Evolutionary conservation across 2,113 vertebrate species (phyloP), one percentile per base, ranked within the genome.

Genomic region (Narcine bancroftii): DNA sequence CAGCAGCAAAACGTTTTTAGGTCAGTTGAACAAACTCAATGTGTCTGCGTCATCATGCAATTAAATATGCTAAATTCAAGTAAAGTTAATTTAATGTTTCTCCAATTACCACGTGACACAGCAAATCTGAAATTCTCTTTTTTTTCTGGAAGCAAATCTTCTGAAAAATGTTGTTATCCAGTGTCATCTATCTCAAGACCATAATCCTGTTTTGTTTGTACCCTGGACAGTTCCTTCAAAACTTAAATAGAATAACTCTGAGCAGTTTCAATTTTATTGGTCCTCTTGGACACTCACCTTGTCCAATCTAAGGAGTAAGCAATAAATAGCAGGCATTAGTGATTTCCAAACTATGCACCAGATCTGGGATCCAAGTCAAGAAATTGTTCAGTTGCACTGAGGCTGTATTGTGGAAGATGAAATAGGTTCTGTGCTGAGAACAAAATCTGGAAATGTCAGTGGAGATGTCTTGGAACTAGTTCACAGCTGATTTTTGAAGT

Each of bases 391-490:
- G 6, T 29, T n/a, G 69, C 24, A 72, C 7, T 72, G 26, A 72
- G 33, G 33, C 69, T 72, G 69, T 33, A 33, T 24, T 72, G 69
- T 33, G 69, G 69, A 33, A n/a, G 69, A 29, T 72, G 26, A 72
- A 33, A 72, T 26, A 29, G 69, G 69, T 24, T 72, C 29, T 72
- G 29, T 72, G 69, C 26, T 72, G 69, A 72, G 69, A 33, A 33
- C 69, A 72, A 72, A 72, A 72, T 72, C 69, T 72, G 69, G 29
- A 72, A 72, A 72, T 72, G 69, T 72, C 69, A 72, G 69, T 72
- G 29, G 69, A 72, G 69, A 29, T 72, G 29, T 24, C 69, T 66
- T 72, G 69, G 69, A 72, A 72, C 26, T 72, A 7, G 69, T 9
- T 72, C 26, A 33, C 6, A 6, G 69, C 69, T 72, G 69, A 72